phyloP scores from a whole-genome alignment of 2,888 invertebrate genomes.

The Megaustenia siamemsis region DNA sequence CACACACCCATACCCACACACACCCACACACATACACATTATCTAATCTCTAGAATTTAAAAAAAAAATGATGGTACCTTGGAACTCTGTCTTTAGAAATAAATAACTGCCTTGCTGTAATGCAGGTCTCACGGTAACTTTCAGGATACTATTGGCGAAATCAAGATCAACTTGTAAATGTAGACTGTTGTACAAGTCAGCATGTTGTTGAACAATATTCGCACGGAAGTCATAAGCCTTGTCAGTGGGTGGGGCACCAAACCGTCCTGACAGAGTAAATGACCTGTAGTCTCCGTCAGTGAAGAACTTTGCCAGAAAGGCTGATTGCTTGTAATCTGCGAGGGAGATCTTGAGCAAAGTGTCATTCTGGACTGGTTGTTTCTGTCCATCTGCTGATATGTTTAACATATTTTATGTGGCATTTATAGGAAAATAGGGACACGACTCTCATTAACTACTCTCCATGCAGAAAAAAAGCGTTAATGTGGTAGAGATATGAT shows the following conservation, averaged over 20 bases:
- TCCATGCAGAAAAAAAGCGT: too few relatives aligned
- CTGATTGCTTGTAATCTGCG: neutral
- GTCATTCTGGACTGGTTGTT: neutral
- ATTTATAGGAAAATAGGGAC: too few relatives aligned
- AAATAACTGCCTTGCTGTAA: neutral
- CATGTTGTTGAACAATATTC: neutral
- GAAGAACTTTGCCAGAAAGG: neutral
- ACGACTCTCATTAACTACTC: too few relatives aligned
- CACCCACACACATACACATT: too few relatives aligned
- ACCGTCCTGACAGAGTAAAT: neutral
- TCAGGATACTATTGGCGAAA: neutral
- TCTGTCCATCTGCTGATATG: neutral
- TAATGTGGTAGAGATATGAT: too few relatives aligned
- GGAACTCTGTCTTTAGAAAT: neutral
- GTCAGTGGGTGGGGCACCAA: constrained; percentile 4
- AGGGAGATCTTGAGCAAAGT: constrained; percentile 1
- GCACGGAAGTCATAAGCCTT: constrained; percentile 11
- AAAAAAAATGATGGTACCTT: neutral
- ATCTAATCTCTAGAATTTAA: too few relatives aligned
- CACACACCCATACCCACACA: too few relatives aligned
- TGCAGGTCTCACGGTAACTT: neutral
- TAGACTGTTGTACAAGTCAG: neutral
- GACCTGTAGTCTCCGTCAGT: neutral
- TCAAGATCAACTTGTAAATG: neutral
- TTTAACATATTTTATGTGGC: too few relatives aligned